These are phyloP conservation scores for Magallana gigas DNA, from an alignment of 1,140 invertebrate genomes.

Conservation along the genomic window DNA sequence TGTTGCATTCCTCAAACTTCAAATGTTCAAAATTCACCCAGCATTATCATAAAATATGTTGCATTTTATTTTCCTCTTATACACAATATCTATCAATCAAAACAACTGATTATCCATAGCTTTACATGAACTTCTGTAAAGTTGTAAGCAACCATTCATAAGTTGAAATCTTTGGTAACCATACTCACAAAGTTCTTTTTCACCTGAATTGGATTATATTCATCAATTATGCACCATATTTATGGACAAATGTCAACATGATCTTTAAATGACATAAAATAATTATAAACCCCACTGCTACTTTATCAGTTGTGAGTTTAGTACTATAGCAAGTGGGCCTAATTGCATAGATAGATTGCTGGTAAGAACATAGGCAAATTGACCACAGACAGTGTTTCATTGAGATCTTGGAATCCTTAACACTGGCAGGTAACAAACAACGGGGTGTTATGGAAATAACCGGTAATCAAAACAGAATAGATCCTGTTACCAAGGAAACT, in stretches of 20 bases:
- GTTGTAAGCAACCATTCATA: background rate
- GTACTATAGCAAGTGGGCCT: background rate
- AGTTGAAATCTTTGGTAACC: background rate
- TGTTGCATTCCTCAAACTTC: background rate
- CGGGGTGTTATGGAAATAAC: background rate
- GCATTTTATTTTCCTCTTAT: background rate
- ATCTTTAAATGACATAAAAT: background rate
- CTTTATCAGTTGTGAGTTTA: background rate
- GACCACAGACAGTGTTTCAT: background rate
- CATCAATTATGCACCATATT: slow-evolving; percentile 1
- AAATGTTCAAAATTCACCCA: background rate
- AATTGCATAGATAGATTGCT: slow-evolving; percentile 29
- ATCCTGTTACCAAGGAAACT: background rate
- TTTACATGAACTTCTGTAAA: background rate
- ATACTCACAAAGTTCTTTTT: background rate
- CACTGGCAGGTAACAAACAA: background rate
- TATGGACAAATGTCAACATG: background rate
- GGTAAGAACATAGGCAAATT: background rate
- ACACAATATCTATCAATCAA: background rate
- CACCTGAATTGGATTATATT: background rate
- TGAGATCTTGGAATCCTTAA: slow-evolving; percentile 12
- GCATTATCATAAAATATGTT: background rate
- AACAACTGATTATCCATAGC: background rate
- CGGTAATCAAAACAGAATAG: background rate
- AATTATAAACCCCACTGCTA: background rate